Percentiles rank a stretch among this genome's conserved stretches.
Evolutionary conservation across 2,797 vertebrate species (phyloP).

Genomic region (Rhincodon typus): DNA sequence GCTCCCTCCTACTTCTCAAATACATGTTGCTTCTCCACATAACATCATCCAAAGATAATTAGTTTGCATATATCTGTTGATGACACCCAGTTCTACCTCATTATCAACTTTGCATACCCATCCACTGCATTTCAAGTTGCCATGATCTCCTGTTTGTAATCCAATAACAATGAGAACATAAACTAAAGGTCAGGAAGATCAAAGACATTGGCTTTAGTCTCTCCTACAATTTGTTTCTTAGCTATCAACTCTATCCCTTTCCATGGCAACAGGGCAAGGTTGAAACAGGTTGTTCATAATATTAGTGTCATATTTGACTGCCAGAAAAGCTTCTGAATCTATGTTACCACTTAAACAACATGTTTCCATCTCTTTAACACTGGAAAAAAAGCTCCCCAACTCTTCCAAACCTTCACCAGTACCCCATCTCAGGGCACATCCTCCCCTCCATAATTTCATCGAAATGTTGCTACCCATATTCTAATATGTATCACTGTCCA

Average conservation of each 20-base stretch:
- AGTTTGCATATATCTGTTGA: background rate
- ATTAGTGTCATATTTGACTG: background rate
- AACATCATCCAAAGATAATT: background rate
- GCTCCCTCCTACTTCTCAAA: background rate
- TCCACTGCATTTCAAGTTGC: background rate
- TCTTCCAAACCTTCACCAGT: too few relatives aligned
- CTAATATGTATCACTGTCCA: too few relatives aligned
- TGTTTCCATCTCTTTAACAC: background rate
- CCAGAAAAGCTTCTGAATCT: background rate
- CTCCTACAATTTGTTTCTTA: background rate
- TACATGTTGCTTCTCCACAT: background rate
- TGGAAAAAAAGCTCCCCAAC: background rate
- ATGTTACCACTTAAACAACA: background rate
- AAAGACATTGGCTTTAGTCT: background rate
- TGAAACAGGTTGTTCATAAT: background rate
- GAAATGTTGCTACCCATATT: background rate
- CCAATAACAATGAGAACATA: background rate
- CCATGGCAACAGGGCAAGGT: background rate
- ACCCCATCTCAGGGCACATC: background rate
- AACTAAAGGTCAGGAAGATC: background rate
- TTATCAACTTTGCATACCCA: background rate
- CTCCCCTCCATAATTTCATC: background rate
- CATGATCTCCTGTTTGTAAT: background rate
- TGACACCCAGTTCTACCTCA: background rate
- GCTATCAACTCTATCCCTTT: background rate